phyloP scores from a whole-genome alignment of 2,888 invertebrate genomes.

The Sesamia inferens region DNA sequence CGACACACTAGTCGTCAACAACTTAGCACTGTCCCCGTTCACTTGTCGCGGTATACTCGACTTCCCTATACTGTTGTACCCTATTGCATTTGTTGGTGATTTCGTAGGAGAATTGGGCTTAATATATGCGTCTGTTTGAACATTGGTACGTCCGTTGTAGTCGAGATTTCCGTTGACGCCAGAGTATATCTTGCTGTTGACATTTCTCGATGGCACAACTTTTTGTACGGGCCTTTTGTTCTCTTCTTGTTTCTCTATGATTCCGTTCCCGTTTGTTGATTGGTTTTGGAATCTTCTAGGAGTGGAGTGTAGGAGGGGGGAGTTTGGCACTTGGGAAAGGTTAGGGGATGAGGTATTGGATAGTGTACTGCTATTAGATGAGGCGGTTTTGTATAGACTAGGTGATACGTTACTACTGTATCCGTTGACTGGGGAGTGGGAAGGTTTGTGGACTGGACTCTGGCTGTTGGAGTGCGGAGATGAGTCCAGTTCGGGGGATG shows the following conservation, averaged over 20 bases:
- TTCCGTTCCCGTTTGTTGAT: constrained; percentile 71
- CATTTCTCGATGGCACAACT: constrained; percentile 94
- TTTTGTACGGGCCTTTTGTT: constrained; percentile 94
- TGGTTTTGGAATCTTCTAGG: constrained; percentile 85
- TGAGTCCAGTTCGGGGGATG: constrained; percentile 89
- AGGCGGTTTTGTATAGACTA: constrained; percentile 80
- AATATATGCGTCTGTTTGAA: constrained; percentile 87
- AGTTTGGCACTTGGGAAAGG: constrained; percentile 82
- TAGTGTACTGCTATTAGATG: constrained; percentile 74
- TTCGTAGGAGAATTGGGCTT: constrained; percentile 93
- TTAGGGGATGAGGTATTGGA: constrained; percentile 76
- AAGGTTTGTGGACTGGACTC: constrained; percentile 84
- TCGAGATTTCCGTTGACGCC: constrained; percentile 86
- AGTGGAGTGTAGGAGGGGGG: constrained; percentile 87
- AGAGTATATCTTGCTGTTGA: constrained; percentile 84
- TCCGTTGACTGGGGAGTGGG: constrained; percentile 88
- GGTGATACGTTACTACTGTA: constrained; percentile 91
- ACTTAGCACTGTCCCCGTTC: constrained; percentile 84
- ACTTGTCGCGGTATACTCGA: constrained; percentile 81
- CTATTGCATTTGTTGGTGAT: constrained; percentile 90
- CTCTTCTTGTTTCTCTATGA: constrained; percentile 82
- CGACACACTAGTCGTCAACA: constrained; percentile 90
- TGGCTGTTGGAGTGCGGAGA: constrained; percentile 85
- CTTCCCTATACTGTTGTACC: constrained; percentile 89
- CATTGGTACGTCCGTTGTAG: constrained; percentile 77